Conservation (phyloP, 2,888 invertebrate species). For the Acrocera orbiculus region DNA sequence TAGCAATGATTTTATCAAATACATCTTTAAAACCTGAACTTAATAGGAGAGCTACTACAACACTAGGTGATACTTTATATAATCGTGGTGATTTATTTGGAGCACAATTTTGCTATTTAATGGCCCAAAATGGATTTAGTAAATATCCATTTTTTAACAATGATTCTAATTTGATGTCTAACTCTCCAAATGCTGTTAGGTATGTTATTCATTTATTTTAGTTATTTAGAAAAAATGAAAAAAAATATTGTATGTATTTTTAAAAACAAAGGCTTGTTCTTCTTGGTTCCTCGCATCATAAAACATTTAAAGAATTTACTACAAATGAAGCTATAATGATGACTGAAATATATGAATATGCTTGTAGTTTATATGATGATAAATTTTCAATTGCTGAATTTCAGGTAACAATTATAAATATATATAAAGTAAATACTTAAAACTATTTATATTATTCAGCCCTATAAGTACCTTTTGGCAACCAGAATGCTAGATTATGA, state of each 20-base stretch:
- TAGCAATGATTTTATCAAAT: conserved; percentile 88
- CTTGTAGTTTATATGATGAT: conserved; percentile 58
- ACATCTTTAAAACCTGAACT: conserved; percentile 55
- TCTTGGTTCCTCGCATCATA: conserved; percentile 54
- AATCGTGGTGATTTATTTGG: conserved; percentile 69
- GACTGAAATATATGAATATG: conserved; percentile 92
- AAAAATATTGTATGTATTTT: too few species aligned
- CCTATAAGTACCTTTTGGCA: conserved; percentile 71
- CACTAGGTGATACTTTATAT: conserved; percentile 51
- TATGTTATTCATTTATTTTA: neutral
- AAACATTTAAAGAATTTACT: conserved; percentile 48
- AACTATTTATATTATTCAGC: conserved; percentile 34
- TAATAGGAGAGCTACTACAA: conserved; percentile 58
- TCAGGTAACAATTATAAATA: conserved; percentile 35
- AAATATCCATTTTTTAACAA: conserved; percentile 19
- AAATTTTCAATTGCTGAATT: conserved; percentile 55
- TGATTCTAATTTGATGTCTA: conserved; percentile 11
- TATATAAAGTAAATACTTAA: too few species aligned
- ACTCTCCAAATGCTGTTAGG: conserved; percentile 18
- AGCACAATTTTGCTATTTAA: conserved; percentile 91
- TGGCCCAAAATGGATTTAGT: conserved; percentile 38
- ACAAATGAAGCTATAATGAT: conserved; percentile 75
- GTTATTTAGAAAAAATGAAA: neutral
- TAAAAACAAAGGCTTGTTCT: conserved; percentile 59
- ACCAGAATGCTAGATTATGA: conserved; percentile 62